phyloP scores from a whole-genome alignment of 2,113 vertebrate genomes.

The Typhlomys cinereus region DNA sequence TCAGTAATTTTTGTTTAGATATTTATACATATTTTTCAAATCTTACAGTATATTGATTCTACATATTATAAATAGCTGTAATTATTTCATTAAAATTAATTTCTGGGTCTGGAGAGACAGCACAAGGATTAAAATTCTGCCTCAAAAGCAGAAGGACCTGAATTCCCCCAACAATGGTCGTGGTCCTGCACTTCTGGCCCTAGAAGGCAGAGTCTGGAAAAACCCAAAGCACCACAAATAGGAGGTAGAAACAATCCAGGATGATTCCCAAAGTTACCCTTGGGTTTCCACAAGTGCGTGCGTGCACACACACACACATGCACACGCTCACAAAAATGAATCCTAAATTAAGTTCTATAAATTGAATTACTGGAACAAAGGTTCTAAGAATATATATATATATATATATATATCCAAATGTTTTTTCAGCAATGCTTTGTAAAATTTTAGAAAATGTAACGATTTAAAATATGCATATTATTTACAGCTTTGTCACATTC shows the following conservation, averaged over 20 bases:
- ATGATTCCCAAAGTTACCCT: no score
- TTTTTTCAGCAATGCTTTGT: neutral
- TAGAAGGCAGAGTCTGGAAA: no score
- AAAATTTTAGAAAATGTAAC: neutral
- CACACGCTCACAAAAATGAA: no score
- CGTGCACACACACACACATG: no score
- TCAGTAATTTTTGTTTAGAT: neutral
- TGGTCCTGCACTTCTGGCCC: no score
- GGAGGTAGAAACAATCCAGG: no score
- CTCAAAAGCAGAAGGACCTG: no score
- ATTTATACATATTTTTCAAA: conserved; percentile 5
- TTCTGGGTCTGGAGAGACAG: no score
- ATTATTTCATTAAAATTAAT: conserved; percentile 28
- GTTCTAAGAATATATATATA: neutral
- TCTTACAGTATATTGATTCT: neutral
- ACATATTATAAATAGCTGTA: neutral
- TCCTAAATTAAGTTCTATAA: neutral
- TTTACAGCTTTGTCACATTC: neutral
- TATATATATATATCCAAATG: neutral
- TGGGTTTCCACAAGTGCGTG: no score
- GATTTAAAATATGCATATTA: conserved; percentile 19
- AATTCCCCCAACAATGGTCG: no score
- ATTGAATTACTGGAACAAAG: neutral
- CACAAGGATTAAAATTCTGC: no score
- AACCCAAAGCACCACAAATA: no score